Percentiles rank a stretch among this genome's conserved stretches.
Evolutionary conservation across 2,888 invertebrate genomes (phyloP).

Genomic region (Pammene aurita): DNA sequence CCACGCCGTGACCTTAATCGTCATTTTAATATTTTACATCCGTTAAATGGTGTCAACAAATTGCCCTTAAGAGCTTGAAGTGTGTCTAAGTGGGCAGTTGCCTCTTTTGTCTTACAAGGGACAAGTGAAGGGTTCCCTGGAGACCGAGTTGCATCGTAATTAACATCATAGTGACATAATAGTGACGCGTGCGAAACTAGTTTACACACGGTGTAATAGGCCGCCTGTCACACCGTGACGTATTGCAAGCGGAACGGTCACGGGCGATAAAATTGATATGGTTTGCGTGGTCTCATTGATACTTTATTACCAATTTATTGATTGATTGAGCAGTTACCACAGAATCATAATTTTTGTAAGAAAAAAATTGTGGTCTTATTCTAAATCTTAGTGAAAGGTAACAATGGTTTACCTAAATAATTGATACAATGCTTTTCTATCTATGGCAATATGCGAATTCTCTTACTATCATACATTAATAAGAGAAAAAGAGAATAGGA

Average conservation of each 20-base stretch:
- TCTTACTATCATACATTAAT: too few species aligned
- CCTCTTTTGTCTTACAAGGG: conserved; percentile 23
- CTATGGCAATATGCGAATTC: too few species aligned
- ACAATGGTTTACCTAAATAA: too few species aligned
- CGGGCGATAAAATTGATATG: conserved; percentile 19
- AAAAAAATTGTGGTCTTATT: too few species aligned
- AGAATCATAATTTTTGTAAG: too few species aligned
- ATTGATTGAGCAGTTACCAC: too few species aligned
- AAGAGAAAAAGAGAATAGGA: too few species aligned
- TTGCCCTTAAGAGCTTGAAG: neutral
- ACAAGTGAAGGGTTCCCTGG: conserved; percentile 8
- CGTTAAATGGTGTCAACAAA: conserved; percentile 1
- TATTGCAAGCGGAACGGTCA: conserved; percentile 14
- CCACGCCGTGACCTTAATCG: neutral
- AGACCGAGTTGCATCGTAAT: conserved; percentile 14
- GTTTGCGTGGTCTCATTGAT: conserved; percentile 4
- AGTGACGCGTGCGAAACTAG: conserved; percentile 34
- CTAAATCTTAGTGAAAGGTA: too few species aligned
- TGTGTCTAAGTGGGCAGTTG: conserved; percentile 3
- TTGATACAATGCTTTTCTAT: too few species aligned
- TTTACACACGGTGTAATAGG: conserved; percentile 27
- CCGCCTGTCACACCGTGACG: conserved; percentile 41
- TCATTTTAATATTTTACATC: conserved; percentile 14
- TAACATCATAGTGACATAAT: conserved; percentile 35
- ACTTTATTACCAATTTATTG: too few species aligned